Base-by-base conservation (phyloP, 1,140 invertebrate species). In the Papilio glaucus region DNA sequence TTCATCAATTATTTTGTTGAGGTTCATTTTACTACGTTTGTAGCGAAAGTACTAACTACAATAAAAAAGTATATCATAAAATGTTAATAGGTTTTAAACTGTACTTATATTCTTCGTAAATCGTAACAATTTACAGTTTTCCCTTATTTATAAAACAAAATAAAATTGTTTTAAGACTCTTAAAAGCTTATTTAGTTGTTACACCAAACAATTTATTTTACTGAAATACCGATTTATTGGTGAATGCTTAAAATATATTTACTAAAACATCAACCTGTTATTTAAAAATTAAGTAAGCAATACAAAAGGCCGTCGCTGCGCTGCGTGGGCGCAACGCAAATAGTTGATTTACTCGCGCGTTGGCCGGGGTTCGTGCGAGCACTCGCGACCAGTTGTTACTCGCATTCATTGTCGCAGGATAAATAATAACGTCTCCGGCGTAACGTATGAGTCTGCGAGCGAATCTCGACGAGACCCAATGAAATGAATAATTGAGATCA, bases 301-400 rank as follows among this genome's bases (percentile, higher is more conserved):
- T 67, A 67, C 37, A 18, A 49, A 21, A 15, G 63, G 63, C 70
- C 65, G 61, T 63, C 39, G 53, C 71, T 57, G 71, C n/a, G 21
- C 41, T 77, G 73, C 77, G 78, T 83, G 62, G 38, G 73, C 78
- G 82, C 77, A 75, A 87, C 82, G 84, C 85, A 90, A 89, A 90
- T 89, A 90, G 88, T 90, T 90, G 88, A 90, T 90, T 90, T 90
- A 90, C 84, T 79, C 77, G 72, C 72, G 37, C 79, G 65, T 38
- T 65, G 18, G 21, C 63, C 45, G 18, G 9, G 9, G 15, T 49
- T 37, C 38, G 29, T 79, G 77, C 77, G 29, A 33, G 74, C 78
- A 72, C 72, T 72, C 72, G 61, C 73, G 41, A 62, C 78, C 71
- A 73, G 68, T 78, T 76, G 79, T 78, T 81, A 77, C 79, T 41